A percentile compares a stretch with the other conserved stretches of the same genome.
Conservation (phyloP, 2,113 vertebrate species). For the Cryptoleucopteryx plumbea region DNA sequence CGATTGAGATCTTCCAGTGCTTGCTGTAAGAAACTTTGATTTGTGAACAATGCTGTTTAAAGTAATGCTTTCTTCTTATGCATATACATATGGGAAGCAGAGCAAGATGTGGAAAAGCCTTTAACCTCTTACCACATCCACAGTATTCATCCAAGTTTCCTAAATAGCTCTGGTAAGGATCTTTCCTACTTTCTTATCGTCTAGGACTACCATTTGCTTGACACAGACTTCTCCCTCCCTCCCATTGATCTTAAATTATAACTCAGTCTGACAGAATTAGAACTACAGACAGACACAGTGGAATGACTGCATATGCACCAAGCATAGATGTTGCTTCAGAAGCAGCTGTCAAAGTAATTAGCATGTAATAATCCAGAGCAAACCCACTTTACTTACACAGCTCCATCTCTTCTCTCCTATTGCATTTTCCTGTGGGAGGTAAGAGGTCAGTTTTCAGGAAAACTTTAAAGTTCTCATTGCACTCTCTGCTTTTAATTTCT, state of each 20-base stretch:
- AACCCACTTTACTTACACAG: neutral
- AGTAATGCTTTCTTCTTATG: neutral
- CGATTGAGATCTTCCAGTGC: neutral
- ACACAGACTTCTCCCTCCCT: neutral
- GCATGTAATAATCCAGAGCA: constrained; percentile 17
- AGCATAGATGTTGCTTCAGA: neutral
- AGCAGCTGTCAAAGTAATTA: constrained; percentile 56
- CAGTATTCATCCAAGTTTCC: neutral
- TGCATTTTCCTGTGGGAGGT: neutral
- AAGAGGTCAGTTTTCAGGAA: neutral
- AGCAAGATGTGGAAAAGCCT: neutral
- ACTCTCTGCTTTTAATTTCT: neutral
- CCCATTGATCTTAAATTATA: neutral
- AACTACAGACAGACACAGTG: neutral
- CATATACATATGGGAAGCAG: neutral
- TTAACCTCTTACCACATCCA: neutral
- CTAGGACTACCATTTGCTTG: neutral
- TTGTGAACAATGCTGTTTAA: neutral
- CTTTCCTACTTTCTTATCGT: neutral
- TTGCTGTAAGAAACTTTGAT: neutral
- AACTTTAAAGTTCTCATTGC: neutral
- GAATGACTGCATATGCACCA: neutral
- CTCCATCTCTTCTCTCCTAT: neutral
- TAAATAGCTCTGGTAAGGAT: neutral
- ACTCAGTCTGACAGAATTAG: constrained; percentile 23